Evolutionary conservation across 2,797 vertebrate species (phyloP).

Genomic region (Amblyopsis hoosieri): DNA sequence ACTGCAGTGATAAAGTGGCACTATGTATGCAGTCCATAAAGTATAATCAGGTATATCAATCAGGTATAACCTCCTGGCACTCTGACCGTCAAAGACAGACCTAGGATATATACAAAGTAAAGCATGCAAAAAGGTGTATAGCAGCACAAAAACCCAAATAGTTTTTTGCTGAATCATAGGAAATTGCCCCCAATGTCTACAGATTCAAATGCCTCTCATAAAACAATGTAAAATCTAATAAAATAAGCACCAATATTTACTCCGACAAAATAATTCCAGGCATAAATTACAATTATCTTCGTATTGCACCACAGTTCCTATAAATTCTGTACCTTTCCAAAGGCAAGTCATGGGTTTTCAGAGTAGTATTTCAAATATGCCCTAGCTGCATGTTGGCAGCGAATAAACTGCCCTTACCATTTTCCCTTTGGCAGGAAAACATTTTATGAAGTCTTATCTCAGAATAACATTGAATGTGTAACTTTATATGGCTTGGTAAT

Average conservation of each 20-base stretch:
- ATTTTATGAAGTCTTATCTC: background rate
- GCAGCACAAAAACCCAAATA: constrained; percentile 27
- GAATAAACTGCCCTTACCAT: constrained; percentile 23
- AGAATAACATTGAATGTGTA: too few species aligned
- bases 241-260: constrained; percentile 51
- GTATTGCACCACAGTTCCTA: constrained; percentile 37
- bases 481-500: background rate
- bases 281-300: constrained; percentile 44
- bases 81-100: too few species aligned
- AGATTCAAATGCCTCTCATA: constrained; percentile 47
- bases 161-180: constrained; percentile 39
- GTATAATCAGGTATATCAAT: too few species aligned
- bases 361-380: constrained; percentile 31
- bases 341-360: constrained; percentile 29
- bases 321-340: constrained; percentile 41
- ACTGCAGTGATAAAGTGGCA: too few species aligned
- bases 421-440: constrained; percentile 13
- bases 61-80: too few species aligned
- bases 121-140: too few species aligned
- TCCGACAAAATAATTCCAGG: constrained; percentile 43
- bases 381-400: constrained; percentile 6
- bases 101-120: too few species aligned
- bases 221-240: constrained; percentile 61
- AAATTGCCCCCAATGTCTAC: constrained; percentile 44
- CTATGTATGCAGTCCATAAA: too few species aligned